Percentiles rank a stretch among this genome's conserved stretches.
phyloP scores from a whole-genome alignment of 2,888 invertebrate species.

The Drosophila pseudotalamancana region DNA sequence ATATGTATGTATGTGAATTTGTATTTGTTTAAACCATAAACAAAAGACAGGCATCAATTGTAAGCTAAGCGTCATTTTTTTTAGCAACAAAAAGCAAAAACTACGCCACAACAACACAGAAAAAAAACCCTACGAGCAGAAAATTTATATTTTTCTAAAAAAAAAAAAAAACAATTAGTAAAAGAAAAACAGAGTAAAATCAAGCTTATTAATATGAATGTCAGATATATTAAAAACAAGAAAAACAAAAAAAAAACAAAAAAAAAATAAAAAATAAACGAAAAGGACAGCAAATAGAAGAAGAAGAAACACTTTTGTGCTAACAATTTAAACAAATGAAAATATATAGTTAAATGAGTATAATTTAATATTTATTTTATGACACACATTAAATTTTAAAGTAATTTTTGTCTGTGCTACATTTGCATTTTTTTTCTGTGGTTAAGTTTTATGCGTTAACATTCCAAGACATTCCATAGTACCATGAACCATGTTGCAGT shows the following conservation, averaged over 20 bases:
- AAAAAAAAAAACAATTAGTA: background rate
- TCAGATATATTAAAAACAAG: no score
- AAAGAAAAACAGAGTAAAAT: background rate
- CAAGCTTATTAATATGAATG: conserved; percentile 14
- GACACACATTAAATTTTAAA: conserved; percentile 33
- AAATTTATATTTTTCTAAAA: conserved; percentile 46
- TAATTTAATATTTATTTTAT: conserved; percentile 51
- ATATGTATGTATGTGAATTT: conserved; percentile 40
- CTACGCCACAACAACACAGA: conserved; percentile 16
- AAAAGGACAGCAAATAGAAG: background rate
- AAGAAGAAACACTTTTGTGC: conserved; percentile 31
- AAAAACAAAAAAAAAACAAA: background rate
- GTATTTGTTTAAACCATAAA: conserved; percentile 52
- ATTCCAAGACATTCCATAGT: conserved; percentile 32
- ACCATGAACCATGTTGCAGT: background rate
- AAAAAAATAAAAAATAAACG: background rate
- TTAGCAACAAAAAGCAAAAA: conserved; percentile 12
- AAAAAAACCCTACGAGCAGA: conserved; percentile 14
- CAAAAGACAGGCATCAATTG: conserved; percentile 35
- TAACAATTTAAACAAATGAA: conserved; percentile 28
- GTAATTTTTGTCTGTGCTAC: conserved; percentile 49
- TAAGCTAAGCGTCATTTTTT: conserved; percentile 36
- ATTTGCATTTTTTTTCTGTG: conserved; percentile 49
- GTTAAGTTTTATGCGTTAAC: conserved; percentile 34
- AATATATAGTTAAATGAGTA: conserved; percentile 36